Evolutionary conservation across 1,140 invertebrate genomes (phyloP), one percentile per base, ranked within the genome.

Genomic region (Lepidotrigona ventralis): DNA sequence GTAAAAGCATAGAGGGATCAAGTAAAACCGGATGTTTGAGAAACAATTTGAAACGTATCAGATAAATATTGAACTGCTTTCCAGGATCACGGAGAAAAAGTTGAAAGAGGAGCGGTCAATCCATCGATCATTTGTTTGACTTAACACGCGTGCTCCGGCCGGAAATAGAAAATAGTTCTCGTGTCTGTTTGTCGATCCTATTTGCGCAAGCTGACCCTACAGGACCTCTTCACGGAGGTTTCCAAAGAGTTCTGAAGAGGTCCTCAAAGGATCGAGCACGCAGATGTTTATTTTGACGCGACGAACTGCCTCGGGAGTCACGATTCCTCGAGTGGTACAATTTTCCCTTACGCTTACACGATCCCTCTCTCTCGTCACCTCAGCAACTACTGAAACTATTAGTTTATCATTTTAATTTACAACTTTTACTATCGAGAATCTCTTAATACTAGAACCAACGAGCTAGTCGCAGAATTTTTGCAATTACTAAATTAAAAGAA

Each of bases 281-380:
- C 92, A 92, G 91, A 92, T 92, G 92, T 92, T 91, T 93, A 93
- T 92, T 93, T 91, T 91, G 85, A 90, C 87, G 84, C 86, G 72
- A 74, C 73, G 29, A 46, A 56, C 56, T 51, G 33, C 76, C 63
- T 79, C 86, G 84, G 63, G 14, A 78, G 73, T 83, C 81, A 83
- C 85, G 81, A 88, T 78, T 90, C 85, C 60, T 87, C 79, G 81
- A 87, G 84, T 86, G 82, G 71, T 85, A 81, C 68, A 75, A 72
- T 77, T 73, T 86, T 86, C 77, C 17, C 12, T 21, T 63, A 58
- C n/a, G 69, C 39, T 46, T 8, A 21, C 12, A 17, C 39, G 39
- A 46, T 51, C 15, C 19, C 1, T 33, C 33, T 33, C 72, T 9
- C 14, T 19, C 39, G 4, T n/a, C n/a, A 21, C 46, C 12, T 60